A percentile compares a stretch with the other conserved stretches of the same genome.
These are phyloP conservation scores for Drosophila simulans DNA, from an alignment of 1,140 invertebrate species.

Conservation along the genomic window DNA sequence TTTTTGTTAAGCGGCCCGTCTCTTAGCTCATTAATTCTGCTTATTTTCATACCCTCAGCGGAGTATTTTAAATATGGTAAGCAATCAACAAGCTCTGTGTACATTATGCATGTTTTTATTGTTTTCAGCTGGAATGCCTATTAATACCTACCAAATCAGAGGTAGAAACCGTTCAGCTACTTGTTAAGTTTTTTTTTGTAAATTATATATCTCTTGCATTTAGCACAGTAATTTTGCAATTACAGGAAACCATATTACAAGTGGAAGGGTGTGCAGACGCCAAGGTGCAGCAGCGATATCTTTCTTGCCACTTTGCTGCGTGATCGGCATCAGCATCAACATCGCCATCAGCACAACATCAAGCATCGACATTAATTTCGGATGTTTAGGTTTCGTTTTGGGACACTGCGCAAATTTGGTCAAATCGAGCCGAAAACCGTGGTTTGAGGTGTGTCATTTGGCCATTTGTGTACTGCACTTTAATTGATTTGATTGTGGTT, in stretches of 20 bases:
- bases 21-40: constrained; percentile 45
- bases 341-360: constrained; percentile 22
- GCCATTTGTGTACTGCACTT: background rate
- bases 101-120: too few relatives aligned
- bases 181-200: too few relatives aligned
- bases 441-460: constrained; percentile 2
- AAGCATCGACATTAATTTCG: constrained; percentile 45
- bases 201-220: background rate
- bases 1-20: constrained; percentile 19
- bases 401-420: constrained; percentile 40
- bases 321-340: constrained; percentile 30
- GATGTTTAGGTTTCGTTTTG: constrained; percentile 34
- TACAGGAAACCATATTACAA: background rate
- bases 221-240: background rate
- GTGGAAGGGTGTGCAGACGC: constrained; percentile 7
- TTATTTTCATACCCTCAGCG: constrained; percentile 12
- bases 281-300: background rate
- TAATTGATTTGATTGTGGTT: constrained; percentile 1
- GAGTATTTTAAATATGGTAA: constrained; percentile 1
- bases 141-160: too few relatives aligned
- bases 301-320: constrained; percentile 26
- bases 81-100: background rate
- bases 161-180: too few relatives aligned
- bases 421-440: constrained; percentile 12
- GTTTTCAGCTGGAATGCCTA: too few relatives aligned